A percentile compares a stretch with the other conserved stretches of the same genome.
These are phyloP conservation scores for Parasteatoda lunata DNA, from an alignment of 2,888 invertebrate species.

Conservation along the genomic window DNA sequence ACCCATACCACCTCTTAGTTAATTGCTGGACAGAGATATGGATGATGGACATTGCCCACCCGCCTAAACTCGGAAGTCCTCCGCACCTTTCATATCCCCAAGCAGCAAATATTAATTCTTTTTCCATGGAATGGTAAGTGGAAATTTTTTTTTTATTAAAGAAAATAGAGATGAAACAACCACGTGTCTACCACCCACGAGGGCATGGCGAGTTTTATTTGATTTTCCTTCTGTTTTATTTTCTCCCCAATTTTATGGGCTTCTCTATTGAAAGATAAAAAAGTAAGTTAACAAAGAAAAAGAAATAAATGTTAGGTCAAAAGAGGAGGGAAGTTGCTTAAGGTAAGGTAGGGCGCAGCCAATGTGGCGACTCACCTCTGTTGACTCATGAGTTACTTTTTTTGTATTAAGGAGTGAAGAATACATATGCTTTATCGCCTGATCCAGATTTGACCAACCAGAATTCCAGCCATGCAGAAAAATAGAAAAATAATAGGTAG, in stretches of 20 bases:
- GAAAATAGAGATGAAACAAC: neutral
- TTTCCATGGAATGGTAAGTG: neutral
- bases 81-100: constrained; percentile 10
- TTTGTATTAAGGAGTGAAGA: too few species aligned
- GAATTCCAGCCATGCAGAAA: too few species aligned
- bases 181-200: constrained; percentile 39
- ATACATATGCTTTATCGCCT: too few species aligned
- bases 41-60: constrained; percentile 9
- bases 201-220: constrained; percentile 23
- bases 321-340: constrained; percentile 6
- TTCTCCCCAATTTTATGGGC: constrained; percentile 32
- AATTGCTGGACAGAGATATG: neutral
- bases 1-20: too few species aligned
- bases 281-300: neutral
- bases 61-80: constrained; percentile 9
- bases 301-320: constrained; percentile 19
- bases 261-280: constrained; percentile 5
- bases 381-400: constrained; percentile 32
- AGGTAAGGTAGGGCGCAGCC: constrained; percentile 28
- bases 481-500: too few species aligned
- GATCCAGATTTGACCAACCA: too few species aligned
- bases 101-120: constrained; percentile 27
- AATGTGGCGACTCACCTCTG: constrained; percentile 28
- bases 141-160: neutral
- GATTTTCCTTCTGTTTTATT: constrained; percentile 12